phyloP scores from a whole-genome alignment of 2,113 vertebrate species.

The Gopherus evgoodei region DNA sequence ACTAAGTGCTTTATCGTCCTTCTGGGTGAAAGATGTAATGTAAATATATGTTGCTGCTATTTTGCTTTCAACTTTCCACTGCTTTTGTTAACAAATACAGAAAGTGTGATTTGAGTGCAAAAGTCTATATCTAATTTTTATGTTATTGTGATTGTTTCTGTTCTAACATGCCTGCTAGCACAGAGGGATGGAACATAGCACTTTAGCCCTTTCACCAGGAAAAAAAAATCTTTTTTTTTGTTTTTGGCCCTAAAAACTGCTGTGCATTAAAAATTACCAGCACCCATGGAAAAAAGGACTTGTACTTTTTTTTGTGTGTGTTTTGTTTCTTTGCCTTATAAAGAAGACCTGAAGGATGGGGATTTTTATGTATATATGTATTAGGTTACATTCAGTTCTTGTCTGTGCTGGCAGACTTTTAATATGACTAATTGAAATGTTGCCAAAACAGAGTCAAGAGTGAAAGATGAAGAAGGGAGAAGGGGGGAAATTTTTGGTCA shows the following conservation, averaged over 20 bases:
- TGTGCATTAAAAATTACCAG: slow-evolving; percentile 7
- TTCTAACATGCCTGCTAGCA: background rate
- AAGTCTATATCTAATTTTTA: slow-evolving; percentile 11
- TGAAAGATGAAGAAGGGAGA: background rate
- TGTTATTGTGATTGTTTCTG: slow-evolving; percentile 42
- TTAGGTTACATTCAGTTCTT: slow-evolving; percentile 6
- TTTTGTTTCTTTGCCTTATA: background rate
- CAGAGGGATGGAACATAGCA: background rate
- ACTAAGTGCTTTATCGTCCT: slow-evolving; percentile 12
- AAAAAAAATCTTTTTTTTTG: background rate
- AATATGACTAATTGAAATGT: background rate
- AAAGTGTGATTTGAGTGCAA: slow-evolving; percentile 61
- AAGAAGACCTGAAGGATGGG: background rate
- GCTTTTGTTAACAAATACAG: slow-evolving; percentile 3
- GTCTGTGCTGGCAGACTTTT: background rate
- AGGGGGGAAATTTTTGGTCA: background rate
- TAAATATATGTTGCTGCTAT: background rate
- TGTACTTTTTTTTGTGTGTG: background rate
- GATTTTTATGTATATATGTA: background rate
- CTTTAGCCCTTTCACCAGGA: slow-evolving; percentile 29
- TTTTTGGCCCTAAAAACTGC: background rate
- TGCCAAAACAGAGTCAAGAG: background rate
- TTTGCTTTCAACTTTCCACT: background rate
- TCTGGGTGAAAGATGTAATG: slow-evolving; percentile 43
- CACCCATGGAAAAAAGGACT: background rate